These are phyloP conservation scores for Margaritifera margaritifera DNA, from an alignment of 2,888 invertebrate genomes.

Conservation along the genomic window DNA sequence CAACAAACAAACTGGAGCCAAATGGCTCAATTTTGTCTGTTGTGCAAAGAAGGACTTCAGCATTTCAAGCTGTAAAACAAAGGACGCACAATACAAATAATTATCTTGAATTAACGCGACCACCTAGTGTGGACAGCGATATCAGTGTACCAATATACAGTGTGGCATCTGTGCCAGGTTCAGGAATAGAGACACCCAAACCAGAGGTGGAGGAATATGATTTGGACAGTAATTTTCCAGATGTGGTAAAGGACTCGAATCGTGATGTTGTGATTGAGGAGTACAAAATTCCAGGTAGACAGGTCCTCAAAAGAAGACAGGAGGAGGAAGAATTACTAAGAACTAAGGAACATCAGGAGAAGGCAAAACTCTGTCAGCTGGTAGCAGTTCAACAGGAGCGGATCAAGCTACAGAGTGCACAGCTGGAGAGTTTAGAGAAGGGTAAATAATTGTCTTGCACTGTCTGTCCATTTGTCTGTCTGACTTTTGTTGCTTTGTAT, in stretches of 20 bases:
- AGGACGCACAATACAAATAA: slow-evolving; percentile 21
- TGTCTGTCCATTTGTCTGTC: too few relatives aligned
- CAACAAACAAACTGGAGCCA: slow-evolving; percentile 11
- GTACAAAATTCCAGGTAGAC: slow-evolving; percentile 45
- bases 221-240: slow-evolving; percentile 71
- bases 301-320: slow-evolving; percentile 7
- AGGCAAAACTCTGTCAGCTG: slow-evolving; percentile 80
- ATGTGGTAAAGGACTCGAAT: slow-evolving; percentile 41
- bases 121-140: slow-evolving; percentile 19
- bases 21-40: neutral
- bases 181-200: slow-evolving; percentile 3
- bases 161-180: slow-evolving; percentile 26
- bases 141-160: slow-evolving; percentile 44
- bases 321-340: slow-evolving; percentile 21
- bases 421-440: slow-evolving; percentile 82
- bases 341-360: slow-evolving; percentile 40
- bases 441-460: slow-evolving; percentile 42
- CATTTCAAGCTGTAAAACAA: slow-evolving; percentile 38
- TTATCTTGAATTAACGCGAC: slow-evolving; percentile 1
- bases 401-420: slow-evolving; percentile 89
- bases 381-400: slow-evolving; percentile 94
- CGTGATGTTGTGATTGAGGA: slow-evolving; percentile 46
- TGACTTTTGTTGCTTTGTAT: too few relatives aligned
- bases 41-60: slow-evolving; percentile 24
- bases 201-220: slow-evolving; percentile 62